A percentile compares a stretch with the other conserved stretches of the same genome.
phyloP scores from a whole-genome alignment of 1,140 invertebrate genomes.

The Diachasmimorpha longicaudata region DNA sequence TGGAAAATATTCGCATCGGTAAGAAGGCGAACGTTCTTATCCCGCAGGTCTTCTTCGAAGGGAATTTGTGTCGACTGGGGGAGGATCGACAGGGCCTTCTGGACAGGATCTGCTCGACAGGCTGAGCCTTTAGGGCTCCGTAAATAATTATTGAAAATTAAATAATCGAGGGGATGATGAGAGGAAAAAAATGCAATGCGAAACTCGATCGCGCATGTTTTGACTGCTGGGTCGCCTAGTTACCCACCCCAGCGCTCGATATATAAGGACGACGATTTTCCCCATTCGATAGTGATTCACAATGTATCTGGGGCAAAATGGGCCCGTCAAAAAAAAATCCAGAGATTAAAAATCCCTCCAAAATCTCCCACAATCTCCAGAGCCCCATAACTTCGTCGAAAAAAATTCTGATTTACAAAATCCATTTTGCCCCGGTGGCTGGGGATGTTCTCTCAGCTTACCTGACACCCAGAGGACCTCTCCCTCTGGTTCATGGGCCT shows the following conservation, averaged over 20 bases:
- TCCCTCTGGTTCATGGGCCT: constrained; percentile 74
- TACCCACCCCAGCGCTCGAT: constrained; percentile 49
- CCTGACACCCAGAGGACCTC: constrained; percentile 52
- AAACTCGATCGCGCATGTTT: constrained; percentile 42
- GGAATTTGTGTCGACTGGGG: no score
- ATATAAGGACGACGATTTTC: constrained; percentile 41
- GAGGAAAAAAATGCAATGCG: constrained; percentile 27
- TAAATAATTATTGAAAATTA: background rate
- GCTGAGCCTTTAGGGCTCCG: no score
- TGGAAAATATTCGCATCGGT: background rate
- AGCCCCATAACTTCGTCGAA: background rate
- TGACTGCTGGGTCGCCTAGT: constrained; percentile 51
- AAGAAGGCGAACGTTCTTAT: background rate
- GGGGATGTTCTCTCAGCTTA: constrained; percentile 23
- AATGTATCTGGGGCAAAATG: background rate
- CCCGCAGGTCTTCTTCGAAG: background rate
- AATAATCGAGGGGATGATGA: background rate
- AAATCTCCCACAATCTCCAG: no score
- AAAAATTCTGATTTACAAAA: background rate
- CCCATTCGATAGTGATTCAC: background rate
- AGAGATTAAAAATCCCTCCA: no score
- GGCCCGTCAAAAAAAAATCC: no score
- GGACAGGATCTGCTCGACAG: no score
- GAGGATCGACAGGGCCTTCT: no score
- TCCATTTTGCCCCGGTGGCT: background rate